Percentiles rank a stretch among this genome's conserved stretches.
Evolutionary conservation across 2,113 vertebrate genomes (phyloP).

Genomic region (Sapayoa aenigma): DNA sequence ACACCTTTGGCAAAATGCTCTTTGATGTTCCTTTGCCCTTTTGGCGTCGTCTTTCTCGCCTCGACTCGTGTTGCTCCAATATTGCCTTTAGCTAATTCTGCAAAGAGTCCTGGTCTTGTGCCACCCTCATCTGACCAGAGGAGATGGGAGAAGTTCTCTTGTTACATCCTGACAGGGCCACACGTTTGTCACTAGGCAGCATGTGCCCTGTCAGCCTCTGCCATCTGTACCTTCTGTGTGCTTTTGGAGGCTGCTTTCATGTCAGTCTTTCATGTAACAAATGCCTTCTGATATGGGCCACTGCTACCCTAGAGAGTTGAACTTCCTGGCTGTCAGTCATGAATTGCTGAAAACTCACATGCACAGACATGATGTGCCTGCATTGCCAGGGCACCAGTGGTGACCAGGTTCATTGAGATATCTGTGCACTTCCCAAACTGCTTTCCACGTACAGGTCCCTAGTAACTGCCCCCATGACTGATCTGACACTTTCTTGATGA

Average conservation of each 20-base stretch:
- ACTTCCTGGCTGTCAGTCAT: not conserved
- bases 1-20: not conserved
- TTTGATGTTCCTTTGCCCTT: not conserved
- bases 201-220: not conserved
- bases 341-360: not conserved
- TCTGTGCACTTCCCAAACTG: not conserved
- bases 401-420: not conserved
- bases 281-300: not conserved
- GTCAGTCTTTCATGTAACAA: not conserved
- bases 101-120: not conserved
- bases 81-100: not conserved
- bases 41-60: not conserved
- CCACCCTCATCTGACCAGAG: not conserved
- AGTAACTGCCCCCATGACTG: not conserved
- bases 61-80: not conserved
- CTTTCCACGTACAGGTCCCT: not conserved
- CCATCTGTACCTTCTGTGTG: not conserved
- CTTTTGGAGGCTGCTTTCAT: not conserved
- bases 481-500: not conserved
- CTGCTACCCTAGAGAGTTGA: not conserved
- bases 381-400: not conserved
- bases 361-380: not conserved
- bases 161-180: not conserved
- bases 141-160: not conserved
- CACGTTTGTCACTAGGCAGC: not conserved